Conservation (phyloP, 2,888 invertebrate species). For the Cremastinae sp. region DNA sequence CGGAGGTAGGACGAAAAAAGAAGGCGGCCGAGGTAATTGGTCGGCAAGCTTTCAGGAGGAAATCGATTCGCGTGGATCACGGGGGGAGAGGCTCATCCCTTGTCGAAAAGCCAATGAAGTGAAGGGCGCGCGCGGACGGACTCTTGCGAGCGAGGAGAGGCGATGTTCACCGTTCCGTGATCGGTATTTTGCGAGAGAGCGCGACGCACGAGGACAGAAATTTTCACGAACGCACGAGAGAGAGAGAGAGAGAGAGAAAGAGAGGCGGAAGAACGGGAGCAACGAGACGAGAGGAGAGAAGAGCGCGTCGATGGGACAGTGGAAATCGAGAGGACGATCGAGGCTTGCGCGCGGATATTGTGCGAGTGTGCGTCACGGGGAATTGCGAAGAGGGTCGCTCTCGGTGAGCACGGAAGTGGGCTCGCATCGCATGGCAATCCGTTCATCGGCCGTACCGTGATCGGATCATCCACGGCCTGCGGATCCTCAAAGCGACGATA, state of each 20-base stretch:
- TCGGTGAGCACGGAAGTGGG: constrained; percentile 72
- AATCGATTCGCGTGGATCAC: constrained; percentile 42
- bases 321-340: constrained; percentile 54
- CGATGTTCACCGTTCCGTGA: constrained; percentile 61
- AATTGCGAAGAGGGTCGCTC: constrained; percentile 45
- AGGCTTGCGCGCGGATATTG: constrained; percentile 19
- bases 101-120: constrained; percentile 66
- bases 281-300: constrained; percentile 50
- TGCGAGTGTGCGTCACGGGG: constrained; percentile 26
- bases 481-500: constrained; percentile 80
- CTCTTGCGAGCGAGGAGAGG: constrained; percentile 53
- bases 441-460: constrained; percentile 77
- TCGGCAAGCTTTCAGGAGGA: constrained; percentile 13
- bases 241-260: constrained; percentile 36
- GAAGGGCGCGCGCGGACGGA: constrained; percentile 63
- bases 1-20: constrained; percentile 12
- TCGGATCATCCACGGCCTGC: constrained; percentile 79
- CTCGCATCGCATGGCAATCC: constrained; percentile 78
- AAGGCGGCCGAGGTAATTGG: constrained; percentile 22
- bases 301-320: constrained; percentile 54
- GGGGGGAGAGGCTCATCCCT: constrained; percentile 32
- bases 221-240: constrained; percentile 8
- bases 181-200: constrained; percentile 38
- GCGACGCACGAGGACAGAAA: constrained; percentile 12
- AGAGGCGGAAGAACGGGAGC: constrained; percentile 26